These are phyloP conservation scores for Epizoanthus rinbou DNA, from an alignment of 92 coral and sea anemone species.

Conservation along the genomic window DNA sequence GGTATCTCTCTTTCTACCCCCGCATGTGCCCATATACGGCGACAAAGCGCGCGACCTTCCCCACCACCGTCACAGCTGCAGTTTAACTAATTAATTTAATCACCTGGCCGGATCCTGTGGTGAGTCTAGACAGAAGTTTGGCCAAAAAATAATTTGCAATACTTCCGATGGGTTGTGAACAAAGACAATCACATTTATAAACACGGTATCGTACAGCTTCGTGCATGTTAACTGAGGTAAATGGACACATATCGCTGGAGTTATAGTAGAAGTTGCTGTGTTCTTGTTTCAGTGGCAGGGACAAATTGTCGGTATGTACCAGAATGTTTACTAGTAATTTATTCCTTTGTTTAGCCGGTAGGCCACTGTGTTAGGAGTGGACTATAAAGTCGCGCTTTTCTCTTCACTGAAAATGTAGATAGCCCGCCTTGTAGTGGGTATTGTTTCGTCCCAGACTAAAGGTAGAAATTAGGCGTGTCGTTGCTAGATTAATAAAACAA, in stretches of 20 bases:
- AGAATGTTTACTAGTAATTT: not conserved
- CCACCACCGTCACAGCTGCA: not conserved
- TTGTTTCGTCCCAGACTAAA: too few species aligned
- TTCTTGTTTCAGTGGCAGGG: not conserved
- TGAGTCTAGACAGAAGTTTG: slow-evolving; percentile 21
- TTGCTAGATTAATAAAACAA: too few species aligned
- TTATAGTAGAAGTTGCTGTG: not conserved
- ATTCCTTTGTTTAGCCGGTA: not conserved
- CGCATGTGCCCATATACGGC: slow-evolving; percentile 36
- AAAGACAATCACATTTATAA: not conserved
- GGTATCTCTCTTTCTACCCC: not conserved
- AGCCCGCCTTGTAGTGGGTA: too few species aligned
- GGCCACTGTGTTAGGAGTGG: too few species aligned
- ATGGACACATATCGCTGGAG: too few species aligned
- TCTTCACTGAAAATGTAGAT: too few species aligned
- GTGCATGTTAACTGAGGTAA: not conserved
- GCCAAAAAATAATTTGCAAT: slow-evolving; percentile 6
- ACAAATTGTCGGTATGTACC: not conserved
- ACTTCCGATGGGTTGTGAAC: not conserved
- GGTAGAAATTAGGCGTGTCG: too few species aligned
- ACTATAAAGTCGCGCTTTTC: too few species aligned
- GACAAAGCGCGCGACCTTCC: slow-evolving; percentile 16
- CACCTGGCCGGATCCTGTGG: slow-evolving; percentile 9
- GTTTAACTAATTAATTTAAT: slow-evolving; percentile 11
- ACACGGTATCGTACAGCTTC: not conserved